These are phyloP conservation scores for Epizoanthus stellaris DNA, from an alignment of 92 coral and sea anemone genomes.

Conservation along the genomic window DNA sequence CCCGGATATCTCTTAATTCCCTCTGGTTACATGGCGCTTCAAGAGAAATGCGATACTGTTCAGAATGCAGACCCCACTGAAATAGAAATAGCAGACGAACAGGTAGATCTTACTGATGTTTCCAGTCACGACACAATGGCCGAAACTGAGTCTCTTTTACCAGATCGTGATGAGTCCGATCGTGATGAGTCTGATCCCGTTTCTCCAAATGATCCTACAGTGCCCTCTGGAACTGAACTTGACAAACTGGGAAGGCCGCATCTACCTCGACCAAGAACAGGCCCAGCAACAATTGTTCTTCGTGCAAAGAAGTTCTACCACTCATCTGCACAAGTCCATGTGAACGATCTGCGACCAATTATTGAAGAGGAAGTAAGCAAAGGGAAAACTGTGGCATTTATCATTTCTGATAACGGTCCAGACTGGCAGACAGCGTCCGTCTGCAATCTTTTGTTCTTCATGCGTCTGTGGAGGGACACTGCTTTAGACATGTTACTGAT, in stretches of 20 bases:
- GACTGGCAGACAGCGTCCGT: conserved; percentile 39
- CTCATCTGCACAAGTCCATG: conserved; percentile 22
- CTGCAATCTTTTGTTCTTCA: conserved; percentile 27
- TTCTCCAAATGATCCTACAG: conserved; percentile 3
- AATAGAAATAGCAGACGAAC: background rate
- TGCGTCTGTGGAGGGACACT: conserved; percentile 9
- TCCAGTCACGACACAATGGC: conserved; percentile 8
- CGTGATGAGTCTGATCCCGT: background rate
- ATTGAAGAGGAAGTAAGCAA: conserved; percentile 26
- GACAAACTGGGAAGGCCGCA: conserved; percentile 52
- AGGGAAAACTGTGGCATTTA: conserved; percentile 32
- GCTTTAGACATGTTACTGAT: conserved; percentile 43
- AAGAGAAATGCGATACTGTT: too few relatives aligned
- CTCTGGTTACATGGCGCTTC: too few relatives aligned
- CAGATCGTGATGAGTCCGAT: background rate
- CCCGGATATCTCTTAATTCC: too few relatives aligned
- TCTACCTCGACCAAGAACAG: conserved; percentile 12
- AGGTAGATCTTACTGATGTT: conserved; percentile 20
- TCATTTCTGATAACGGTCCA: conserved; percentile 41
- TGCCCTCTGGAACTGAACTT: conserved; percentile 8
- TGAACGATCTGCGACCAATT: conserved; percentile 35
- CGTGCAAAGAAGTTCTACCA: conserved; percentile 29
- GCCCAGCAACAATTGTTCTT: conserved; percentile 16
- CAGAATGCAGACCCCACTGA: background rate
- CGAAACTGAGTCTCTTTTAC: conserved; percentile 1